Percentiles rank a stretch among this genome's conserved stretches.
Conservation (phyloP, 2,797 vertebrate genomes). For the Triplophysa bombifrons region DNA sequence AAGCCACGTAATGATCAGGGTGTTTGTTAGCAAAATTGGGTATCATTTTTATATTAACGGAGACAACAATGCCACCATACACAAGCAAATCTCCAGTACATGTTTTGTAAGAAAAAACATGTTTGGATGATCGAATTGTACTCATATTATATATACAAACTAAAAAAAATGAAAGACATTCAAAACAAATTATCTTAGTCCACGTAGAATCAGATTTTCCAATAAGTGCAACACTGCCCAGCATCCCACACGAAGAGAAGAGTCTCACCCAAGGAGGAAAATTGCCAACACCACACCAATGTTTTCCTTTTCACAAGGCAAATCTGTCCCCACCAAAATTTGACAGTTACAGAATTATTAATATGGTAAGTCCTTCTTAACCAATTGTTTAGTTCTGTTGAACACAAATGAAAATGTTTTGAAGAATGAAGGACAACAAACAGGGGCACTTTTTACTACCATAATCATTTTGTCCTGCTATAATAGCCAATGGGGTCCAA, state of each 20-base stretch:
- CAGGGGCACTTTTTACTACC: no score
- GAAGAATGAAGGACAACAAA: no score
- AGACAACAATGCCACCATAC: neutral
- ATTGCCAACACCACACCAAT: slow-evolving; percentile 22
- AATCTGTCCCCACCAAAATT: slow-evolving; percentile 19
- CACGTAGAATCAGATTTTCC: no score
- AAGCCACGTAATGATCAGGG: neutral
- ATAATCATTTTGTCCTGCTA: no score
- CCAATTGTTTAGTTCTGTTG: neutral
- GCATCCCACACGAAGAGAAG: slow-evolving; percentile 30
- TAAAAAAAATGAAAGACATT: no score
- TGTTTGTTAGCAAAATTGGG: neutral
- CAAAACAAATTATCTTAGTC: no score
- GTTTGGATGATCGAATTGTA: no score
- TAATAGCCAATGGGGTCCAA: no score
- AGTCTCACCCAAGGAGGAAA: slow-evolving; percentile 21
- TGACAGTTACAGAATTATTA: slow-evolving; percentile 45
- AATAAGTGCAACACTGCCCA: neutral
- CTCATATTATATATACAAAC: no score
- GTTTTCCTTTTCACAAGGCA: slow-evolving; percentile 33
- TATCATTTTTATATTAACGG: neutral
- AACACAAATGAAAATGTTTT: no score
- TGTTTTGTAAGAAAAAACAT: no score
- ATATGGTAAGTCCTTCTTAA: neutral
- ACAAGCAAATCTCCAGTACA: neutral